Evolutionary conservation across 2,797 vertebrate genomes (phyloP).

Genomic region (Gymnocypris eckloni): DNA sequence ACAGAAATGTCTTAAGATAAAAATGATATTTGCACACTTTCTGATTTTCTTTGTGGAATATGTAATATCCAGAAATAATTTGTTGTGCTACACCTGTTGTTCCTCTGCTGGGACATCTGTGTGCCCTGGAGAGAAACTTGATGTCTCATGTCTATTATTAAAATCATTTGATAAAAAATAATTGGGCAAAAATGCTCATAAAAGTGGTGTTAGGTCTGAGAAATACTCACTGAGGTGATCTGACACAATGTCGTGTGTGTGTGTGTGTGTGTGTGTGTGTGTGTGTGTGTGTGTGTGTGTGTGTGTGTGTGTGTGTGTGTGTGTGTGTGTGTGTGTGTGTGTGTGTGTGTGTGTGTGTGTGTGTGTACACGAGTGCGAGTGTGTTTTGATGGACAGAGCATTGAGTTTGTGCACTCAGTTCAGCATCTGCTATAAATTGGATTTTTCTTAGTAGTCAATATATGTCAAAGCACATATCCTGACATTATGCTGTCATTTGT

Average conservation of each 20-base stretch:
- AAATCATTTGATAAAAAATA: not conserved
- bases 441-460: slow-evolving; percentile 43
- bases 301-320: no score
- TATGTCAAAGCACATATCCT: slow-evolving; percentile 47
- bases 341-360: not conserved
- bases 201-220: not conserved
- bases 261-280: no score
- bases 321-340: no score
- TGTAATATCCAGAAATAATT: not conserved
- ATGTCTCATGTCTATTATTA: not conserved
- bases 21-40: not conserved
- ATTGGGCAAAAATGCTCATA: not conserved
- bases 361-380: not conserved
- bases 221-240: not conserved
- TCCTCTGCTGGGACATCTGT: not conserved
- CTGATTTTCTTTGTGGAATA: not conserved
- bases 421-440: slow-evolving; percentile 39
- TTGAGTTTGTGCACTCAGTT: slow-evolving; percentile 27
- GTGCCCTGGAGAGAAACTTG: not conserved
- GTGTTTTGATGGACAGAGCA: not conserved
- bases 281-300: no score
- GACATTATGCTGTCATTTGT: slow-evolving; percentile 38
- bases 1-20: no score
- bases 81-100: not conserved
- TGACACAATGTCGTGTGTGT: not conserved